These are phyloP conservation scores for Lasioglossum albipes DNA, from an alignment of 1,140 invertebrate species.

Conservation along the genomic window DNA sequence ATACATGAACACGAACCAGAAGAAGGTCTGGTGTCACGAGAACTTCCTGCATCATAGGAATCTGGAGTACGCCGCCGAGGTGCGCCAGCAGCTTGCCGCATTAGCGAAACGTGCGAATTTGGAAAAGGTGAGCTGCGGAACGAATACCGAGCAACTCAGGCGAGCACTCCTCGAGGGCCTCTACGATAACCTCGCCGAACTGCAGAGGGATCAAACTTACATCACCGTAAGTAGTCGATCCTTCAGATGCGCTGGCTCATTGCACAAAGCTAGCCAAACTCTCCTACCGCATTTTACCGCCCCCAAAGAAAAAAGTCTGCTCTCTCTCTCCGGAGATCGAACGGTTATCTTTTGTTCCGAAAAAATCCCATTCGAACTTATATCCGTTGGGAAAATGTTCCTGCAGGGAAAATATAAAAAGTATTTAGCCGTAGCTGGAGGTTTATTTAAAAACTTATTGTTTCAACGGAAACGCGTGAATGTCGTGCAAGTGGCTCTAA, in stretches of 20 bases:
- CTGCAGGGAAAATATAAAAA: too few species aligned
- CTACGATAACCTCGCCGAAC: constrained; percentile 94
- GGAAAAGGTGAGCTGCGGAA: constrained; percentile 86
- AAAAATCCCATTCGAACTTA: too few species aligned
- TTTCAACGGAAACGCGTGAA: too few species aligned
- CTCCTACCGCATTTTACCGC: too few species aligned
- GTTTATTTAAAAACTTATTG: too few species aligned
- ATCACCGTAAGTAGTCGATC: constrained; percentile 83
- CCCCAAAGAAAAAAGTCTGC: too few species aligned
- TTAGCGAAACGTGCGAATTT: constrained; percentile 88
- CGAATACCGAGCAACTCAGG: constrained; percentile 86
- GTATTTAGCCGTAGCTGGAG: too few species aligned
- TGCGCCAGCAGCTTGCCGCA: constrained; percentile 90
- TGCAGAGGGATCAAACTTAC: constrained; percentile 88
- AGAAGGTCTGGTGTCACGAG: constrained; percentile 94
- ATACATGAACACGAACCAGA: constrained; percentile 86
- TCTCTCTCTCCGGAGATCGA: too few species aligned
- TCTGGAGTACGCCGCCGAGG: constrained; percentile 89
- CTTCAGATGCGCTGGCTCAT: background rate
- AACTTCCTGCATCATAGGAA: constrained; percentile 94
- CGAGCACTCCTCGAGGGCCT: constrained; percentile 91
- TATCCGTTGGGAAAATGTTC: too few species aligned
- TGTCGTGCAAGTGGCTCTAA: too few species aligned
- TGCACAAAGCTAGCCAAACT: too few species aligned
- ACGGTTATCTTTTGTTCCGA: too few species aligned